Base-by-base conservation (phyloP, 2,797 vertebrate genomes). In the Pipistrellus pygmaeus region DNA sequence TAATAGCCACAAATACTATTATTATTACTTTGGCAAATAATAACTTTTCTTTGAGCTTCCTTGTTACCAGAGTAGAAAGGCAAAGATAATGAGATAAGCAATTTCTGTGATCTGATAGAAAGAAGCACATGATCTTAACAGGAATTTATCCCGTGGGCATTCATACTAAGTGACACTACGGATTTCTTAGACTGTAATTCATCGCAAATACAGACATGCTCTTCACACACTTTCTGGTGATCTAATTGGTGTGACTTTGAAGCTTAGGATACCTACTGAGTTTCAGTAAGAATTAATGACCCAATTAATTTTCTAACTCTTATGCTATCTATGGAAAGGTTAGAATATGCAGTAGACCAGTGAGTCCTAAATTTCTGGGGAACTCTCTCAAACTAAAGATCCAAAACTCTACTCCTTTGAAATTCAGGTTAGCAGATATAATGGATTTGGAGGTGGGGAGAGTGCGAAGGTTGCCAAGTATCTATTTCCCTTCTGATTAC, bases 351-450 rank as follows among this genome's bases (percentile, higher is more conserved):
- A 48, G 21, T 23, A 60, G 30, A 71, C 17, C 18, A 85, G 53
- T 18, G 21, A 15, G 62, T 76, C 48, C 32, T 85, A 41, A 53
- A 46, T 84, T 81, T 27, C 41, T 76, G 6, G 11, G 32, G 35
- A 41, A 73, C 25, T 68, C 15, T 85, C 84, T 83, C 53, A 86
- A 84, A 91, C 81, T 77, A 72, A 77, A 76, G 44, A 94, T 9
- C 14, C 81, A 68, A 57, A 94, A 20, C 7, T 14, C 13, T 46
- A 44, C 1, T 75, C 57, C 30, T 78, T 20, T 77, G 66, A 85
- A 94, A 62, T 77, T 90, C 21, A 30, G 21, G 23, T 62, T 38
- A 85, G 38, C 10, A 55, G 9, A 62, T 27, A 55, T 2, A 76
- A 72, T 30, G 6, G 13, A 77, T 48, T 80, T 89, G 14, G 23